Base-by-base conservation (phyloP, 2,797 vertebrate genomes). In the Enteromius mattozi region DNA sequence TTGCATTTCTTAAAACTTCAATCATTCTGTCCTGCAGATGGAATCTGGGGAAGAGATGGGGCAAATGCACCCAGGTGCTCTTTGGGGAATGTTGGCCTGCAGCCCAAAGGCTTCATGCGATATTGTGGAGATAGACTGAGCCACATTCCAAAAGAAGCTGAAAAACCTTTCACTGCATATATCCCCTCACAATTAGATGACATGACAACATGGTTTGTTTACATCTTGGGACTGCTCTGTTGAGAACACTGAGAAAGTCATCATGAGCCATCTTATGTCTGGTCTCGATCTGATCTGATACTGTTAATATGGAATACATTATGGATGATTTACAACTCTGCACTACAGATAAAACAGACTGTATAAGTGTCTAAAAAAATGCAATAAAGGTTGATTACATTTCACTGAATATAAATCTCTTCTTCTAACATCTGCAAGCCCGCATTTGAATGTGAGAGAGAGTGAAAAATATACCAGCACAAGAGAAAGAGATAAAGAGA, bases 31-130 rank as follows among this genome's bases (percentile, higher is more conserved):
- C 61, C 16, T 77, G 70, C 47, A 13, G 35, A 56, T 84, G 75
- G 83, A 84, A 71, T 84, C 54, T 49, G 77, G 27, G 54, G 77
- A 74, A 87, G 71, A 56, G 81, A 79, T 85, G 89, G 77, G 77
- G 72, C 84, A 61, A 85, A 89, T 89, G 27, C 85, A 56, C 65
- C 91, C 93, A 95, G 93, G 93, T 95, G 93, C 91, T 87, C 86
- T 78, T 75, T 87, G 79, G 84, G 89, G 90, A 92, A 91, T 17
- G 83, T 77, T 91, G 93, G 92, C 91, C 84, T 80, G 42, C 82
- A 72, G 42, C 87, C 86, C 86, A 78, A 54, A 83, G 68, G 51
- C 77, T 89, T 89, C 80, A 91, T 89, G 76, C 80, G 80, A 85
- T 75, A 82, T 86, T 66, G 59, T 76, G 72, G 72, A 87, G 77